Conservation (phyloP, 2,113 vertebrate genomes). For the Perccottus glenii region DNA sequence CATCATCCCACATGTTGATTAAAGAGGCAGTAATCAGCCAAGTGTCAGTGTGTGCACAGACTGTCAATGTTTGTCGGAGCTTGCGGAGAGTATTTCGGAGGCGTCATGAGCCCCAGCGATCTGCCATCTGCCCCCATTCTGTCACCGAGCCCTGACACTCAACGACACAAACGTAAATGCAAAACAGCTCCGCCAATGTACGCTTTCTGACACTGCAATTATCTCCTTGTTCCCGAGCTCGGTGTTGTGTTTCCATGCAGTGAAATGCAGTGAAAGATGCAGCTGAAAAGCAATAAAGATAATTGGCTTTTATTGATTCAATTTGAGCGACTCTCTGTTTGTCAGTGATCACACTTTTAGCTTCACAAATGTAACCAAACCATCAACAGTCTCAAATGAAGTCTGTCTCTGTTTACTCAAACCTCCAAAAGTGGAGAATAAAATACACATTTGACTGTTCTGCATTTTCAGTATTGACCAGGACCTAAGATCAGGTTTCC, state of each 20-base stretch:
- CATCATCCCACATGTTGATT: no score
- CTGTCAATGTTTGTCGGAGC: not conserved
- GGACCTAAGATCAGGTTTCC: no score
- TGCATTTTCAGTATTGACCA: no score
- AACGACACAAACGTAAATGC: constrained; percentile 23
- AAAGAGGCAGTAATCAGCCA: no score
- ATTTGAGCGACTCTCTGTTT: not conserved
- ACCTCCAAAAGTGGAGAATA: no score
- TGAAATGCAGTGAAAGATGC: constrained; percentile 1
- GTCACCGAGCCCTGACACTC: constrained; percentile 50
- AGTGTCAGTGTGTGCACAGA: not conserved
- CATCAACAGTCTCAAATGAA: not conserved
- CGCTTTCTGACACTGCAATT: not conserved
- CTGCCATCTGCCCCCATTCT: constrained; percentile 70
- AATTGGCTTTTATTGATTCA: constrained; percentile 10
- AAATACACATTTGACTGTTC: no score
- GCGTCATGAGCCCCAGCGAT: constrained; percentile 47
- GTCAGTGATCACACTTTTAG: constrained; percentile 7
- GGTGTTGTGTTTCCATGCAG: not conserved
- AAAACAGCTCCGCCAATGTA: not conserved
- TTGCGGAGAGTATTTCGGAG: constrained; percentile 15
- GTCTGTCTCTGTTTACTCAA: no score
- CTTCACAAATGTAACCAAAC: constrained; percentile 6
- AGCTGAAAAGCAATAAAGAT: constrained; percentile 11
- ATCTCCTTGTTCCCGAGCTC: not conserved